Evolutionary conservation across 1,140 invertebrate genomes (phyloP), one percentile per base, ranked within the genome.

Genomic region (Heterodera carotae): DNA sequence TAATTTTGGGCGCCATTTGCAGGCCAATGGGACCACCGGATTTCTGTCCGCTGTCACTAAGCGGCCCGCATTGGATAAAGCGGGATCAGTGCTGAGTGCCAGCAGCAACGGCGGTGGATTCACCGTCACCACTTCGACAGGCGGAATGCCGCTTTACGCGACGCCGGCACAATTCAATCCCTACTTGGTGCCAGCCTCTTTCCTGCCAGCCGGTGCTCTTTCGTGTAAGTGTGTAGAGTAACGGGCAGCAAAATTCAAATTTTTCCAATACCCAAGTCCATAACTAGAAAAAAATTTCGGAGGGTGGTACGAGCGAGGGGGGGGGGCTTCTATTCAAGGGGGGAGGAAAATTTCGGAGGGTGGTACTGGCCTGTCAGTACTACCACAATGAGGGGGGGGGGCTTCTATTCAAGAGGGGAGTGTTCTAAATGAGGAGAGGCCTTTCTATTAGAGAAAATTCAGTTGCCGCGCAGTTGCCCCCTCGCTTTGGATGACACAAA

Each of bases 121-220:
- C 36, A n/a, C 22, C 18, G 48, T 39, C 5, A 74, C 15, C 56
- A 62, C 64, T 1, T 59, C 69, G 18, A 22, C 60, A 7, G 70
- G 53, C 27, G 70, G 64, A 43, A 43, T 74, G 75, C 64, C 75
- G 31, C 7, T 76, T 39, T 76, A 76, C 34, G 70, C 75, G 31
- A 31, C 64, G 36, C 34, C 75, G 36, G 69, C 69, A 15, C 75
- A 76, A 34, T 76, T 76, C 62, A 76, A 74, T 15, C 75, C 75
- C 22, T 76, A 76, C 27, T 43, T 76, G 33, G 36, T 76, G 69
- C 70, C 75, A 25, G 36, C 75, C 4, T 56, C n/a, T 10, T 76
- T 70, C 27, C 31, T 74, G 36, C 75, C 75, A 56, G 71, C 71
- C 36, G 75, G 60, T 34, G 71, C 71, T 27, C 62, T 81, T 12